These are phyloP conservation scores for Drosophila koepferae DNA, from an alignment of 2,888 invertebrate genomes.

Conservation along the genomic window DNA sequence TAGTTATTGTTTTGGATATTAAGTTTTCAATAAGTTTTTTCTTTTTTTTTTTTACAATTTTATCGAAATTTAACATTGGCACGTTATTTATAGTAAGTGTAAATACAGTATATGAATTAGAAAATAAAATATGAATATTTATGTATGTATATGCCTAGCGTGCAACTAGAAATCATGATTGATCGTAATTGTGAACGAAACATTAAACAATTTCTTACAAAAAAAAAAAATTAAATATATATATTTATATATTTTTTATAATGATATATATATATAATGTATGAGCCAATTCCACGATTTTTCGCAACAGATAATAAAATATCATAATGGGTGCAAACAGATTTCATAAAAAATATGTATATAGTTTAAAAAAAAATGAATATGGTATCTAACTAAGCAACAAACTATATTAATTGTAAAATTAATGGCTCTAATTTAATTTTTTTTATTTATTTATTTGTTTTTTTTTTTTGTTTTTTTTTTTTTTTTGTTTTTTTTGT, in stretches of 20 bases:
- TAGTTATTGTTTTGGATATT: conserved; percentile 34
- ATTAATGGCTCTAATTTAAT: conserved; percentile 35
- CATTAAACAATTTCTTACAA: conserved; percentile 28
- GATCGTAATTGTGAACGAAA: conserved; percentile 28
- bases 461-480: conserved; percentile 14
- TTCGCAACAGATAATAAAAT: conserved; percentile 39
- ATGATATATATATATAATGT: background rate
- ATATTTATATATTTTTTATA: no score
- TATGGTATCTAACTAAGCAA: conserved; percentile 46
- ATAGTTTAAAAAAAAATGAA: conserved; percentile 3
- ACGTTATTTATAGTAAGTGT: conserved; percentile 65
- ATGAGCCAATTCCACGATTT: conserved; percentile 15
- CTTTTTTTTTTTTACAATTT: conserved; percentile 27
- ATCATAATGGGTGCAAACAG: conserved; percentile 38
- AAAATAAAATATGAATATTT: conserved; percentile 59
- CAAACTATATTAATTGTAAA: conserved; percentile 63
- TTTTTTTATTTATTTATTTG: background rate
- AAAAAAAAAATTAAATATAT: conserved; percentile 8
- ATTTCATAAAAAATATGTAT: conserved; percentile 4
- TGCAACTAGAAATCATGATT: conserved; percentile 41
- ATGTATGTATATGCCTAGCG: conserved; percentile 29
- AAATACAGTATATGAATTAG: conserved; percentile 41
- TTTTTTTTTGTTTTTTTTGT: conserved; percentile 8
- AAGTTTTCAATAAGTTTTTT: conserved; percentile 31
- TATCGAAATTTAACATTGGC: conserved; percentile 69